Evolutionary conservation across 2,113 vertebrate species (phyloP), one percentile per base, ranked within the genome.

Genomic region (Elephas maximus): DNA sequence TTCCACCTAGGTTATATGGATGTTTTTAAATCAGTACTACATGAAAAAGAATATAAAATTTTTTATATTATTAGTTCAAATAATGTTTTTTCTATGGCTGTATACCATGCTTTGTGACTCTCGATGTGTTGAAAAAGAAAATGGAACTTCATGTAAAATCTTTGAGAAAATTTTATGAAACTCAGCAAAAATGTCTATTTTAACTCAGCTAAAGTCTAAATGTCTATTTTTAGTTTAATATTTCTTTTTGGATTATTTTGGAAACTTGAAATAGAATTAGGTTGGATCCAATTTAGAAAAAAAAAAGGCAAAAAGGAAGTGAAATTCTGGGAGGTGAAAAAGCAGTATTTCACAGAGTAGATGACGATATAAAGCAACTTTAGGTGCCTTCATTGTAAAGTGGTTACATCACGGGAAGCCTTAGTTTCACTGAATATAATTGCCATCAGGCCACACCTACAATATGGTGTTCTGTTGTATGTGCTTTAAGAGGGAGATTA

Each of bases 61-160:
- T 95, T 95, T 91, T 79, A 67, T 67, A 53, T 15, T 83, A 33
- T 65, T 93, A 37, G 80, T 69, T 95, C 21, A 90, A 69, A 51
- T 65, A 57, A 73, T 87, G 30, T n/a, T 65, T 84, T 88, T 85
- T 73, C 20, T 95, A 30, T 88, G 80, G 23, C 18, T 51, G 62
- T 37, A n/a, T 44, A 37, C 28, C 41, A 80, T 87, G 30, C 86
- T 90, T 90, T 96, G 28, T 90, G 85, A 90, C 48, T 94, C 53
- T 92, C 89, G n/a, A 85, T 83, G 28, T 37, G 21, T 44, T 94
- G 71, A 62, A 85, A 93, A 95, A 92, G 14, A 92, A 80, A 87
- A 57, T 45, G n/a, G 17, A 94, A 33, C 33, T 18, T 28, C 41
- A 21, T 37, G 44, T 91, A 84, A 88, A 94, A 91, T 71, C 20